A percentile compares a stretch with the other conserved stretches of the same genome.
Evolutionary conservation across 1,140 invertebrate species (phyloP).

Genomic region (Pissodes strobi): DNA sequence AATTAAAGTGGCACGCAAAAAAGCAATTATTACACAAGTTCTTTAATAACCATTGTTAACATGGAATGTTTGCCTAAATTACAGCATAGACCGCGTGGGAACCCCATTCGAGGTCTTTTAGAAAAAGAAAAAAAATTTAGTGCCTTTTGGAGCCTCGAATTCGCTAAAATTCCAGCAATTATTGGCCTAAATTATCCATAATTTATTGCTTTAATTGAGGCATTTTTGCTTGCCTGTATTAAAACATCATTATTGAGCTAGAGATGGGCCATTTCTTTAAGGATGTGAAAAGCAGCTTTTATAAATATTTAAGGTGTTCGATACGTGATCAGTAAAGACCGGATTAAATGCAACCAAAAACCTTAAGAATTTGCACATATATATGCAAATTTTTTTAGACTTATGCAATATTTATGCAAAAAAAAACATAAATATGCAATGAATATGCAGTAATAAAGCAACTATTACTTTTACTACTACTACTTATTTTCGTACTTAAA

Average conservation of each 20-base stretch:
- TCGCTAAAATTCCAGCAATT: slow-evolving; percentile 32
- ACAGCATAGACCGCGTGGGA: slow-evolving; percentile 27
- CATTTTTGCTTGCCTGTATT: slow-evolving; percentile 15
- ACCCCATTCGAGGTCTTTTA: neutral
- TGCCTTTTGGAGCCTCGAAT: slow-evolving; percentile 21
- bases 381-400: too few species aligned
- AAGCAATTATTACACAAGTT: slow-evolving; percentile 15
- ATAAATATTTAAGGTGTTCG: neutral
- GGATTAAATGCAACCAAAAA: too few species aligned
- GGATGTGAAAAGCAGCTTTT: too few species aligned
- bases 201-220: slow-evolving; percentile 32
- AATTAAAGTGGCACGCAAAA: slow-evolving; percentile 18
- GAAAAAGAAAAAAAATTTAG: slow-evolving; percentile 18
- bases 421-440: too few species aligned
- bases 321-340: too few species aligned
- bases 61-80: slow-evolving; percentile 25
- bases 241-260: slow-evolving; percentile 13
- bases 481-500: too few species aligned
- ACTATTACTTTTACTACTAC: too few species aligned
- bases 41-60: slow-evolving; percentile 23
- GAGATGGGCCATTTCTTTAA: too few species aligned
- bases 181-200: slow-evolving; percentile 31
- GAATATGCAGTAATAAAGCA: too few species aligned
- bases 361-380: too few species aligned
- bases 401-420: too few species aligned